Base-by-base conservation (phyloP, 2,888 invertebrate species). In the Formica aserva region DNA sequence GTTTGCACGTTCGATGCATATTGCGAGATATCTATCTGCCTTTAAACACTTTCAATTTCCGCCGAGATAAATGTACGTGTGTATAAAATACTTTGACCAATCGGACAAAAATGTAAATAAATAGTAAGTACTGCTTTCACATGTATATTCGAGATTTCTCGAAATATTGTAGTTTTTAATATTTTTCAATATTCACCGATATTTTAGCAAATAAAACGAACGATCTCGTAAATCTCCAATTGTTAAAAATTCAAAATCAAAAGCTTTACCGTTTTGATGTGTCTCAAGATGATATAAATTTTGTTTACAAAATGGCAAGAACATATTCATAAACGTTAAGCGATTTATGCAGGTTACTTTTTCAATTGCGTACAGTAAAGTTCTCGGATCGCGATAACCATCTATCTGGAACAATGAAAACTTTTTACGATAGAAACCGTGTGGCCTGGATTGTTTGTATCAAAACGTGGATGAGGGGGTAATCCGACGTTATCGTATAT, bases 11-110 rank as follows among this genome's bases (percentile, higher is more conserved):
- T 72, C 76, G 63, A 71, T 63, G 72, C 32, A 65, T 83, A 81
- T 60, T 63, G 29, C 29, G 57, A 57, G 72, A 78, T 78, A 78
- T 35, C 57, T 62, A 83, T 84, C 82, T 78, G 85, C 86, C 85
- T 88, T 88, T 87, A 88, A 90, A 89, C 86, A 89, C 91, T 90
- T 90, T 90, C 91, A 89, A 91, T 91, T 91, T 91, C 87, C 87
- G 87, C 66, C 18, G 57, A 35, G 45, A 71, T 60, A 78, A 60
- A 78, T 71, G 41, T 60, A 9, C 48, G 18, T 9, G 38, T 38
- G 13, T 15, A 38, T 8, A 26, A 35, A 71, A 60, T 45, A 26
- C 57, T 32, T 22, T 60, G 41, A 60, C 9, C 32, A 78, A 45
- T 78, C 45, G 57, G 22, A 22, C 22, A 52, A 66, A 76, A 76